phyloP scores from a whole-genome alignment of 1,140 invertebrate genomes.

The Eumaeus atala region DNA sequence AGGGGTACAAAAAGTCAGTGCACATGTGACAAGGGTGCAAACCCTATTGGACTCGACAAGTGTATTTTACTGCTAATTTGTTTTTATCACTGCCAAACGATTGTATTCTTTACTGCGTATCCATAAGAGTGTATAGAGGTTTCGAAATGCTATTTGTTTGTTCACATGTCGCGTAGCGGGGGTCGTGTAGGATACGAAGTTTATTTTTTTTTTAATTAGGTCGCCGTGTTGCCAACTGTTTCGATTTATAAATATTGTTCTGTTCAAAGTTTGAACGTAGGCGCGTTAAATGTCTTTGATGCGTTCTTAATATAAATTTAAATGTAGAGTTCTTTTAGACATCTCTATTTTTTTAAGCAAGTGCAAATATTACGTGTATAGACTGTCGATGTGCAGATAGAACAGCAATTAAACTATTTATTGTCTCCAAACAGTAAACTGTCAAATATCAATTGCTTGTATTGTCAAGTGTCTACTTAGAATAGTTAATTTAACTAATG shows the following conservation, averaged over 20 bases:
- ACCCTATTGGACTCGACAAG: conserved; percentile 49
- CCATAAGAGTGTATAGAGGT: conserved; percentile 1
- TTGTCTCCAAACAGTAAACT: too few relatives aligned
- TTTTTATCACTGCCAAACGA: conserved; percentile 19
- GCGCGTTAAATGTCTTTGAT: not conserved
- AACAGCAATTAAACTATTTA: too few relatives aligned
- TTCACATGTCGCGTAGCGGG: conserved; percentile 61
- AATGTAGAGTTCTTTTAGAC: too few relatives aligned
- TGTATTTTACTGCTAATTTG: conserved; percentile 38
- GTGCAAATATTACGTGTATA: too few relatives aligned
- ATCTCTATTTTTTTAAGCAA: too few relatives aligned
- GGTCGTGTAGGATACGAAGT: conserved; percentile 47
- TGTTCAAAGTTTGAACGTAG: conserved; percentile 8
- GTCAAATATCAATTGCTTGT: too few relatives aligned
- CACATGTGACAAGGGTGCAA: conserved; percentile 60
- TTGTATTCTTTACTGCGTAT: conserved; percentile 25
- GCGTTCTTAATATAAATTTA: not conserved
- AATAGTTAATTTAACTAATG: too few relatives aligned
- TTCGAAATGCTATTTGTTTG: conserved; percentile 44
- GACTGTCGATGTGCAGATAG: too few relatives aligned
- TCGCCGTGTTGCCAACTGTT: conserved; percentile 36
- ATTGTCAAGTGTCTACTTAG: too few relatives aligned
- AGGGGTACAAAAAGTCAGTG: conserved; percentile 46
- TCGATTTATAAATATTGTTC: conserved; percentile 17
- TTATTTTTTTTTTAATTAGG: conserved; percentile 37